phyloP scores from a whole-genome alignment of 1,140 invertebrate genomes.

The Ostrea denselamellosa region DNA sequence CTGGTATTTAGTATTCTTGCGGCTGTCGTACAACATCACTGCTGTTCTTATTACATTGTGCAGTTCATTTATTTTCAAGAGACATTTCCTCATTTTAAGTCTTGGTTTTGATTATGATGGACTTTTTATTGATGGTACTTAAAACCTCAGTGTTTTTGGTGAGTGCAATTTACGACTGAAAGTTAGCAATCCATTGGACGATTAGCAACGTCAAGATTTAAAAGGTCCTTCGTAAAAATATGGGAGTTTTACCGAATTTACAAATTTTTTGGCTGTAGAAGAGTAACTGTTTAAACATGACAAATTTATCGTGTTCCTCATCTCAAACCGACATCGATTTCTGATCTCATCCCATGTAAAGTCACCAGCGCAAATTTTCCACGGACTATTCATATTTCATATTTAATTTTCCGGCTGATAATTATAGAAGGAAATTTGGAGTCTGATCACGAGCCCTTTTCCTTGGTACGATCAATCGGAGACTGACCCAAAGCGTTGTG shows the following conservation, averaged over 20 bases:
- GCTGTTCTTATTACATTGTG: not conserved
- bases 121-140: not conserved
- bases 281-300: conserved; percentile 25
- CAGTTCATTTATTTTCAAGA: not conserved
- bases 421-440: conserved; percentile 32
- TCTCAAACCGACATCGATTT: conserved; percentile 31
- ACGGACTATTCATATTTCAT: conserved; percentile 36
- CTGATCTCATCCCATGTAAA: conserved; percentile 30
- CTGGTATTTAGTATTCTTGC: not conserved
- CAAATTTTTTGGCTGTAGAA: conserved; percentile 3
- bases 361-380: conserved; percentile 23
- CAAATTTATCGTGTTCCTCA: conserved; percentile 3
- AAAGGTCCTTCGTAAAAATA: conserved; percentile 7
- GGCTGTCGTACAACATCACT: not conserved
- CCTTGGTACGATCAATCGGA: conserved; percentile 6
- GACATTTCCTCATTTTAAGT: not conserved
- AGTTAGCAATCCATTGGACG: not conserved
- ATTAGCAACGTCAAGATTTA: conserved; percentile 18
- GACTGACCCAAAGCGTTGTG: not conserved
- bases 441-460: conserved; percentile 21
- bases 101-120: not conserved
- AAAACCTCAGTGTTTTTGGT: not conserved
- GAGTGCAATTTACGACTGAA: conserved; percentile 4
- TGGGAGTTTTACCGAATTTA: not conserved
- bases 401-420: conserved; percentile 38